A percentile compares a stretch with the other conserved stretches of the same genome.
Conservation (phyloP, 1,140 invertebrate genomes). For the Magallana angulata region DNA sequence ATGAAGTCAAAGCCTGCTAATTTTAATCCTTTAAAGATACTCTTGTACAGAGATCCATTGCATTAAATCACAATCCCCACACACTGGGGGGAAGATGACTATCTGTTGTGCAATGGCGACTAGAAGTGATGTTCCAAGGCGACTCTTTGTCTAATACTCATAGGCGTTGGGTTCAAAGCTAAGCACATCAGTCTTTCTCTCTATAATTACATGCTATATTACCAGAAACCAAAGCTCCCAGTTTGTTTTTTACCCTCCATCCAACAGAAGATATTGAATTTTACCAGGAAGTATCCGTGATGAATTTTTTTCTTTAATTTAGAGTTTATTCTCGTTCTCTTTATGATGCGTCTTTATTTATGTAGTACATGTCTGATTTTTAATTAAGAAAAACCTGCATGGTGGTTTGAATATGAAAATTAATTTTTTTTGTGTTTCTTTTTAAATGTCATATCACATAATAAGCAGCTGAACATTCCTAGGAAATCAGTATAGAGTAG, state of each 20-base stretch:
- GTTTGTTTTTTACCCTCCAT: not conserved
- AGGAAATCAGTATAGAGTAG: not conserved
- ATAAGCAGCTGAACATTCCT: not conserved
- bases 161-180: not conserved
- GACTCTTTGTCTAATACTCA: conserved; percentile 25
- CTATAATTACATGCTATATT: conserved; percentile 17
- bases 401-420: not conserved
- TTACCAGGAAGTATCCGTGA: not conserved
- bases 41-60: not conserved
- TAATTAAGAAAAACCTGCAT: not conserved
- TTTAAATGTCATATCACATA: not conserved
- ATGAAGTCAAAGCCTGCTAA: not conserved
- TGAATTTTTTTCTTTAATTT: too few relatives aligned
- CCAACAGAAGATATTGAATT: conserved; percentile 7
- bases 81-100: conserved; percentile 1
- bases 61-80: not conserved
- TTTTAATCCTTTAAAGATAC: not conserved
- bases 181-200: not conserved
- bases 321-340: too few relatives aligned
- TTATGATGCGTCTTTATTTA: too few relatives aligned
- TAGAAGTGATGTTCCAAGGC: not conserved
- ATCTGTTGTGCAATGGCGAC: conserved; percentile 28
- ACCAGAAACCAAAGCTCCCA: not conserved
- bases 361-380: too few relatives aligned
- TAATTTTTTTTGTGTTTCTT: not conserved